Conservation (phyloP, 2,113 vertebrate species). For the Cyprinodon tularosa region DNA sequence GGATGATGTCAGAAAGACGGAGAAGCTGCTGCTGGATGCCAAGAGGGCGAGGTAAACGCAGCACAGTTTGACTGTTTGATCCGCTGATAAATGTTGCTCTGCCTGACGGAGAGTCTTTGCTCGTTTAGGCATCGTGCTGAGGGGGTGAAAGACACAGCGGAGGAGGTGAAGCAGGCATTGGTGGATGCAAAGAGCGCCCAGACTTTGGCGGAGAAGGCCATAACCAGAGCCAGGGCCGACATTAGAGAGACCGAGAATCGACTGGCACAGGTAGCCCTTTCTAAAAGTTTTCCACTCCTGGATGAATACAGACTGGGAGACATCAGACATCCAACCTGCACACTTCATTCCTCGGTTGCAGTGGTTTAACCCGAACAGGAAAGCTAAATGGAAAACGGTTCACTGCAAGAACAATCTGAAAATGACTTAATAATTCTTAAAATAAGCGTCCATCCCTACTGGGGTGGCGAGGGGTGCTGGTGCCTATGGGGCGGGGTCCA, state of each 20-base stretch:
- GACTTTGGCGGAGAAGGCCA: conserved; percentile 85
- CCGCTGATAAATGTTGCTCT: neutral
- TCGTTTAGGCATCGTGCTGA: conserved; percentile 85
- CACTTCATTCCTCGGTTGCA: too few relatives aligned
- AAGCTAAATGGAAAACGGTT: too few relatives aligned
- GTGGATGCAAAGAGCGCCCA: conserved; percentile 86
- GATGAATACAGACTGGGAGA: too few relatives aligned
- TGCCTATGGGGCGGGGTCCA: too few relatives aligned
- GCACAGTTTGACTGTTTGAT: neutral
- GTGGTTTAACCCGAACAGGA: too few relatives aligned
- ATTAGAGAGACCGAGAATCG: conserved; percentile 85
- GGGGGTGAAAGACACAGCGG: conserved; percentile 83
- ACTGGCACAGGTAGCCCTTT: conserved; percentile 74
- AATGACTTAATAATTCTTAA: too few relatives aligned
- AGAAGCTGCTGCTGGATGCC: conserved; percentile 88
- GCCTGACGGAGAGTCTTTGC: neutral
- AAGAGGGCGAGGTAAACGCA: conserved; percentile 84
- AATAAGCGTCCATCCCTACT: too few relatives aligned
- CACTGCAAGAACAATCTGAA: too few relatives aligned
- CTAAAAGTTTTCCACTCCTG: neutral
- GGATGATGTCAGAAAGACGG: conserved; percentile 85
- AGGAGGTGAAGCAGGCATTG: conserved; percentile 85
- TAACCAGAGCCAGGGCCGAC: conserved; percentile 82
- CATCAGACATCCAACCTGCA: too few relatives aligned
- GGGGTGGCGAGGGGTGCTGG: too few relatives aligned